Base-by-base conservation (phyloP, 1,140 invertebrate species). In the Lordiphosa collinella region DNA sequence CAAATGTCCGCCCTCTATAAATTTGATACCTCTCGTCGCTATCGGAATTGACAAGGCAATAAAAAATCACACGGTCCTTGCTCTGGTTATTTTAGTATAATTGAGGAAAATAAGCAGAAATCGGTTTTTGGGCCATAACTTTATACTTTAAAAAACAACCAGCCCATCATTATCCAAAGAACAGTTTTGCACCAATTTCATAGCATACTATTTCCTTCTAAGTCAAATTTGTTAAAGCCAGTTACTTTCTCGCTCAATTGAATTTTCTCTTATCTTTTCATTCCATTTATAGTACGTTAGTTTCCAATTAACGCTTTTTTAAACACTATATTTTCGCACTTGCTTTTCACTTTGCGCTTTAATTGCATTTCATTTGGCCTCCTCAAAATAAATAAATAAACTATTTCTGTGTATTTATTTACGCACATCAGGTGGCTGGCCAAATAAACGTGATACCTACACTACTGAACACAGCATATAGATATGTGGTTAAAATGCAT, bases 301-400 rank as follows among this genome's bases (percentile, higher is more conserved):
- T n/a, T 50, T 64, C 18, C 54, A 59, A 68, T 65, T 54, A 59
- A 54, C 6, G 25, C 43, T 34, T 35, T 53, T 16, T 40, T 10
- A 16, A 40, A 14, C 16, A 16, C 25, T 29, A 8, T 29, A 29
- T 29, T 29, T 22, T 29, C 25, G 25, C 25, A 29, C 25, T 29
- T 29, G 25, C 25, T 40, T 40, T 44, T 32, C n/a, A 50, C 32
- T 31, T 31, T 38, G 29, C 22, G 25, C 38, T 36, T 59, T 69
- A 72, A 69, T 72, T 72, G 69, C 65, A 55, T 64, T 69, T 64
- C 46, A 55, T 38, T 40, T 34, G 49, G 48, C 25, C 43, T 47
- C 38, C 12, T 16, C 38, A 44, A 31, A 48, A 55, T 37, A 60
- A 60, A 60, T 31, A 68, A 71, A 71, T 68, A 40, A 40, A 58